Percentiles rank a stretch among this genome's conserved stretches.
phyloP scores from a whole-genome alignment of 2,888 invertebrate genomes.

The Lasioglossum leucozonium region DNA sequence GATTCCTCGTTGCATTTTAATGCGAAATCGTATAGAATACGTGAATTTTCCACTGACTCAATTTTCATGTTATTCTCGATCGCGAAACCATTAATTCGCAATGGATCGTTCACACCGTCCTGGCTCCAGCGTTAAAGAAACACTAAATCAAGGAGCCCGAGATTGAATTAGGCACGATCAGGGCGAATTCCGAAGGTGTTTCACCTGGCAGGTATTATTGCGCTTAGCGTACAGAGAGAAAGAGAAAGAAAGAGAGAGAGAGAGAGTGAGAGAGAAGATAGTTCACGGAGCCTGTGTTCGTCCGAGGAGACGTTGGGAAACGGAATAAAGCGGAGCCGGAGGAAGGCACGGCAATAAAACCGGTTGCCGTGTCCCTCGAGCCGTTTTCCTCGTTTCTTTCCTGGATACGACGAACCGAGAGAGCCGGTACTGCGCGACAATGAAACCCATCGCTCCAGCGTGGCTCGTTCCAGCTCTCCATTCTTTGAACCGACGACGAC shows the following conservation, averaged over 20 bases:
- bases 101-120: no score
- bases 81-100: no score
- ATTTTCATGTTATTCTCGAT: no score
- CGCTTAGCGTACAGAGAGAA: background rate
- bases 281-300: background rate
- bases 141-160: background rate
- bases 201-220: slow-evolving; percentile 1
- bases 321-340: slow-evolving; percentile 14
- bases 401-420: slow-evolving; percentile 31
- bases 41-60: no score
- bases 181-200: background rate
- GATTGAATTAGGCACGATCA: background rate
- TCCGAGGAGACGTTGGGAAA: slow-evolving; percentile 8
- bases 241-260: background rate
- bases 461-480: background rate
- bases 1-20: background rate
- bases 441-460: slow-evolving; percentile 13
- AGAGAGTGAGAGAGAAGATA: slow-evolving; percentile 12
- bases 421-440: slow-evolving; percentile 12
- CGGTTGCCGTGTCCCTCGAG: slow-evolving; percentile 50
- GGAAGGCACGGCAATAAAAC: slow-evolving; percentile 49
- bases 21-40: no score
- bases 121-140: background rate
- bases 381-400: slow-evolving; percentile 55
- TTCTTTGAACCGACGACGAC: slow-evolving; percentile 4